phyloP scores from a whole-genome alignment of 1,140 invertebrate genomes.

The Acromyrmex charruanus region DNA sequence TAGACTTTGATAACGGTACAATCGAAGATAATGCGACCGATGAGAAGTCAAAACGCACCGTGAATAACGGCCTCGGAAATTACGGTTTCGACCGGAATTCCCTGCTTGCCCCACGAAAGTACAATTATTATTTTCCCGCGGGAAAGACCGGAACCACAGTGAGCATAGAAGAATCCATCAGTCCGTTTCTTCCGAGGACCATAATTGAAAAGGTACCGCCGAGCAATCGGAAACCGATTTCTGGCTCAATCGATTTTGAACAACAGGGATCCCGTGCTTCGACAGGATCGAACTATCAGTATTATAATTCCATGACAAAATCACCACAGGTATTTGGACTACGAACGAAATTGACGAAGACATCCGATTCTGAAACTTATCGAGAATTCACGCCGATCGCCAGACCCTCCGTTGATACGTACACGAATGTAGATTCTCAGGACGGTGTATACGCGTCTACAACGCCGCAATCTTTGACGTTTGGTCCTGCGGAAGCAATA shows the following conservation, averaged over 20 bases:
- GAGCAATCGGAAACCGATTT: conserved; percentile 30
- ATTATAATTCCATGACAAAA: conserved; percentile 28
- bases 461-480: conserved; percentile 47
- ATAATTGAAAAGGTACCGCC: conserved; percentile 81
- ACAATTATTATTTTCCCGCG: conserved; percentile 84
- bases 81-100: conserved; percentile 82
- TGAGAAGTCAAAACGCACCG: conserved; percentile 83
- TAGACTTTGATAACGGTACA: conserved; percentile 82
- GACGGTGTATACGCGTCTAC: conserved; percentile 13
- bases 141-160: conserved; percentile 84
- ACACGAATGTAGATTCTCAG: conserved; percentile 61
- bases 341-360: conserved; percentile 79
- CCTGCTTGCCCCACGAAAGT: conserved; percentile 77
- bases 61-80: conserved; percentile 80
- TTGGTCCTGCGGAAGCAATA: not conserved
- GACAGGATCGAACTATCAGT: not conserved
- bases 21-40: conserved; percentile 74
- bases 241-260: not conserved
- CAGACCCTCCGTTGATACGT: conserved; percentile 53
- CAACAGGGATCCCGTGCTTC: not conserved
- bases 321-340: conserved; percentile 72
- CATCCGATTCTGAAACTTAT: conserved; percentile 58
- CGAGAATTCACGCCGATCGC: conserved; percentile 63
- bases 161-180: conserved; percentile 85
- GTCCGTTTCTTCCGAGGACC: conserved; percentile 82